Conservation (phyloP, 2,888 invertebrate genomes). For the Pseudanteris insignis region DNA sequence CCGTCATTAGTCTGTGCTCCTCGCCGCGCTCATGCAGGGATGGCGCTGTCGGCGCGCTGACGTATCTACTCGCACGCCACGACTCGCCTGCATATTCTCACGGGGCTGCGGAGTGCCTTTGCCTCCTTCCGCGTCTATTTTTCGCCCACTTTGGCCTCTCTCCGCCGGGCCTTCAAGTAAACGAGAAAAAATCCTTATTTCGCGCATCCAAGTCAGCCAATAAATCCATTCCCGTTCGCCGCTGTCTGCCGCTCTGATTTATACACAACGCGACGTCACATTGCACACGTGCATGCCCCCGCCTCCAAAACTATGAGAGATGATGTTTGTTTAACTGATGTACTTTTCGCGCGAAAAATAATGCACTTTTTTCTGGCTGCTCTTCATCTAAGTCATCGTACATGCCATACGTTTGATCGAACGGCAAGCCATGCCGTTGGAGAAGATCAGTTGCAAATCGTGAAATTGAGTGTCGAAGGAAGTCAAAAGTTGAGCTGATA, state of each 20-base stretch:
- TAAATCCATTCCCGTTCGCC: conserved; percentile 22
- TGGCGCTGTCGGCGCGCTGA: conserved; percentile 56
- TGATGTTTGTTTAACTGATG: too few relatives aligned
- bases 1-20: conserved; percentile 60
- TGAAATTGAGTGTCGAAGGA: too few relatives aligned
- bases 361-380: too few relatives aligned
- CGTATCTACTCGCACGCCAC: conserved; percentile 56
- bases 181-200: conserved; percentile 33
- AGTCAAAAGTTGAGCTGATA: too few relatives aligned
- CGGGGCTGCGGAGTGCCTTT: conserved; percentile 48
- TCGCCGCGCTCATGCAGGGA: conserved; percentile 51
- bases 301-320: too few relatives aligned
- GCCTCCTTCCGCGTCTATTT: conserved; percentile 42
- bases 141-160: conserved; percentile 26
- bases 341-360: too few relatives aligned
- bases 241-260: conserved; percentile 26
- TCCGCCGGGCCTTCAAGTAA: conserved; percentile 17
- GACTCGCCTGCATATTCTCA: conserved; percentile 40
- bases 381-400: too few relatives aligned
- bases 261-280: conserved; percentile 4
- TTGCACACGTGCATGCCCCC: conserved; percentile 4
- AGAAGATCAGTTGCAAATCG: too few relatives aligned
- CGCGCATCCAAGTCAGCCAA: conserved; percentile 27
- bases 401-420: too few relatives aligned
- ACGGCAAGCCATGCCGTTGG: too few relatives aligned